Evolutionary conservation across 2,113 vertebrate species (phyloP).

Genomic region (Trochalopteron elliotii): DNA sequence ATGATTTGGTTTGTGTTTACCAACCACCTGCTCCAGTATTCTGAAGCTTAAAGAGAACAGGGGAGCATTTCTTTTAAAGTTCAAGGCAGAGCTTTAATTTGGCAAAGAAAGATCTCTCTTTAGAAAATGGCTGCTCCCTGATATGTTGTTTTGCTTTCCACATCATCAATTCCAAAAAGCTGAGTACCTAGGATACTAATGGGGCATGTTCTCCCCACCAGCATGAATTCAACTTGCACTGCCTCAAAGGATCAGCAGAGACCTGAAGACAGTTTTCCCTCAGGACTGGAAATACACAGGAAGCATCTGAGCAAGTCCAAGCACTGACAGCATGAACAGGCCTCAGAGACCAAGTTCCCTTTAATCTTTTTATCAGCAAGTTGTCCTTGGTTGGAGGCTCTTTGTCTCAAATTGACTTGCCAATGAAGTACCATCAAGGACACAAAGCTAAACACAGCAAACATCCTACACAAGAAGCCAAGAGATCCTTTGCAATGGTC

Average conservation of each 20-base stretch:
- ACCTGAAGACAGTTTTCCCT: conserved; percentile 4
- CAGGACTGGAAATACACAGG: neutral
- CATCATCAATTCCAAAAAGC: neutral
- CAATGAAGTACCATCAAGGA: conserved; percentile 21
- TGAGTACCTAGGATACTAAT: conserved; percentile 3
- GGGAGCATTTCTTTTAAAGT: conserved; percentile 10
- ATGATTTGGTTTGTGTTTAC: neutral
- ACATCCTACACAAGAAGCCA: neutral
- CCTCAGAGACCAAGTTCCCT: neutral
- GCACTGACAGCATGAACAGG: neutral
- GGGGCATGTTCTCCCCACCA: neutral
- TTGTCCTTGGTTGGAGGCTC: neutral
- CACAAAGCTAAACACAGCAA: neutral
- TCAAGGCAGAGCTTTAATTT: neutral
- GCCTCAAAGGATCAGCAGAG: conserved; percentile 22
- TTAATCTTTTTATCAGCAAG: neutral
- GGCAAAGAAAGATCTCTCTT: conserved; percentile 27
- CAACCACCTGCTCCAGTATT: neutral
- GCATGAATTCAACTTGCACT: neutral
- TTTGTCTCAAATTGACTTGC: neutral
- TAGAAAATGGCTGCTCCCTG: conserved; percentile 33
- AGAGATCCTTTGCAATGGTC: neutral
- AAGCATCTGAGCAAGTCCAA: neutral
- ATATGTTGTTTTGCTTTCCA: conserved; percentile 49
- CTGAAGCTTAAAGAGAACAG: conserved; percentile 27